Conservation (phyloP, 2,888 invertebrate species). For the Papilio demoleus region DNA sequence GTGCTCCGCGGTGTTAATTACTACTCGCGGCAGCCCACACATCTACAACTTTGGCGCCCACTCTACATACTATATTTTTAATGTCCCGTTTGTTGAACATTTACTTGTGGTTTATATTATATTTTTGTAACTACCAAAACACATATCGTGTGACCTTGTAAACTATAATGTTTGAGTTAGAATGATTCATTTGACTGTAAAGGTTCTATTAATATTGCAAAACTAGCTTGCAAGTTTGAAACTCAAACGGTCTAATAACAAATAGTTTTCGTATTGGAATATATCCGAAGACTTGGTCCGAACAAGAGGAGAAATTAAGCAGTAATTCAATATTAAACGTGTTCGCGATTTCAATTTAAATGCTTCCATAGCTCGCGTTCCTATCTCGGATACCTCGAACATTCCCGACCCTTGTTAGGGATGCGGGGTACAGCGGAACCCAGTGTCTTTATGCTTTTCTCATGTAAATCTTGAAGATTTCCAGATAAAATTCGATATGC, state of each 20-base stretch:
- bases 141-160: background rate
- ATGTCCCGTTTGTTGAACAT: conserved; percentile 59
- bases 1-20: conserved; percentile 77
- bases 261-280: conserved; percentile 41
- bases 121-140: background rate
- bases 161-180: too few relatives aligned
- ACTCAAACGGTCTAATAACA: conserved; percentile 35
- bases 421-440: conserved; percentile 58
- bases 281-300: conserved; percentile 15
- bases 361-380: conserved; percentile 68
- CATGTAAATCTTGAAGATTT: conserved; percentile 78
- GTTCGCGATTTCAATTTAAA: conserved; percentile 72
- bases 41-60: conserved; percentile 80
- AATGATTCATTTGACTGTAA: background rate
- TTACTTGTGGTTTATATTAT: conserved; percentile 34
- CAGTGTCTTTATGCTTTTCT: conserved; percentile 65
- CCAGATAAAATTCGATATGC: conserved; percentile 69
- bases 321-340: conserved; percentile 66
- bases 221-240: conserved; percentile 4
- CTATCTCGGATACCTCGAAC: conserved; percentile 69
- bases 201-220: background rate
- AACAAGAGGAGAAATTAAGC: conserved; percentile 45
- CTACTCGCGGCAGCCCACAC: conserved; percentile 80
- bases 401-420: conserved; percentile 74
- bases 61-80: conserved; percentile 69